A percentile compares a stretch with the other conserved stretches of the same genome.
Conservation (phyloP, 2,888 invertebrate genomes). For the Mesodorylaimus sp. region DNA sequence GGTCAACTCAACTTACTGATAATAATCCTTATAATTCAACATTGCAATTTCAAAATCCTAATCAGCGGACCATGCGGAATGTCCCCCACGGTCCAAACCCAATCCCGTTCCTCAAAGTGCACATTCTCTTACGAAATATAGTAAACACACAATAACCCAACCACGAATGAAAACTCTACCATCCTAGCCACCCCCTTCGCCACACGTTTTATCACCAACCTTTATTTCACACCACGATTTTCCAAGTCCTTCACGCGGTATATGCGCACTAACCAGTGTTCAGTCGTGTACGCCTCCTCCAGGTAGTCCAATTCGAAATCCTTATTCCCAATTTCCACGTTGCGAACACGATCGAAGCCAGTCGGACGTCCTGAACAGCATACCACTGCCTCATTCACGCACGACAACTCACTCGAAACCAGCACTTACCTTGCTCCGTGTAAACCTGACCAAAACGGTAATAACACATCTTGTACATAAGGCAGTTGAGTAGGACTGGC, state of each 20-base stretch:
- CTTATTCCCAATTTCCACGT: slow-evolving; percentile 95
- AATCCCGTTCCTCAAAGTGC: too few species aligned
- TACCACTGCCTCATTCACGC: neutral
- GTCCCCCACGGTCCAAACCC: too few species aligned
- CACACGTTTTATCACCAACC: neutral
- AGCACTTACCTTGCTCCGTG: slow-evolving; percentile 20
- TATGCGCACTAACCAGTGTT: slow-evolving; percentile 95
- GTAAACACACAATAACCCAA: too few species aligned
- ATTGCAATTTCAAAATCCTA: too few species aligned
- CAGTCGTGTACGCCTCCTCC: slow-evolving; percentile 98
- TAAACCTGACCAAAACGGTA: slow-evolving; percentile 90
- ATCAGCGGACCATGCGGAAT: too few species aligned
- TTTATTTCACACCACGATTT: slow-evolving; percentile 16
- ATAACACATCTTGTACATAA: slow-evolving; percentile 99
- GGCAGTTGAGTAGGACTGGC: slow-evolving; percentile 69
- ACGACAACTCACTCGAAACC: neutral
- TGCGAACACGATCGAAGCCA: slow-evolving; percentile 84
- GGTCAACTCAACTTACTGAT: too few species aligned
- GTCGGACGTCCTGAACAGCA: slow-evolving; percentile 56
- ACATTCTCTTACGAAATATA: too few species aligned
- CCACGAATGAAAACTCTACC: too few species aligned
- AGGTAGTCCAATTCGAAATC: slow-evolving; percentile 90
- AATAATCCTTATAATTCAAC: too few species aligned
- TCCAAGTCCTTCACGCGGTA: slow-evolving; percentile 62
- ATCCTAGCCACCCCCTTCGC: too few species aligned